Base-by-base conservation (phyloP, 2,797 vertebrate genomes). In the Sebastes hopkinsi region DNA sequence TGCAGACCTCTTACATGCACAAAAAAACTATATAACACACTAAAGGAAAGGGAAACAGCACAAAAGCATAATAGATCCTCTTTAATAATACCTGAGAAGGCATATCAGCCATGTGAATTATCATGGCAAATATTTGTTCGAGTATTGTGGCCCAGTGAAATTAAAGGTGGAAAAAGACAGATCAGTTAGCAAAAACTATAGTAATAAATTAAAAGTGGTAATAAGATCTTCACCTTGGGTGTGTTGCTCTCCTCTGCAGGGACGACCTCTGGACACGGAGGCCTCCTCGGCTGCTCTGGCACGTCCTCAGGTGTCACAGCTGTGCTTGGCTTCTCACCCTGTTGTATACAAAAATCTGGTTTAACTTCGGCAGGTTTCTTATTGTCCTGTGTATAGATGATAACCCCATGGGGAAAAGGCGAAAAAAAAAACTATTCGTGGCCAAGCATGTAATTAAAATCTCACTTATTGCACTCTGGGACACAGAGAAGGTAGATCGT, bases 311-410 rank as follows among this genome's bases (percentile, higher is more conserved):
- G 78, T 60, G 69, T 84, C 66, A 66, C 67, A 18, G 80, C 77
- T 50, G 88, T 38, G 67, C 80, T 90, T n/a, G 69, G 84, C 75
- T 87, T 91, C 80, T 93, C 93, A 34, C 5, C 85, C 92, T 92
- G 89, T 54, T 75, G 55, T 7, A 32, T 9, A 82, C 16, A 92
- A 80, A 77, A 59, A 82, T 38, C 25, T 38, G 42, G 5, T 81
- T 83, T 74, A 73, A 83, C 34, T 68, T 20, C 0, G 7, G 16
- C 46, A 27, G 65, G 12, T 20, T 67, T 80, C 5, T 62, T 67
- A 11, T 27, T 74, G 36, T 69, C 50, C 65, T 8, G 23, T 8
- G 27, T 34, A 25, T 7, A 27, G 1, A 83, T 14, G 20, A 52
- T 42, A 55, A 70, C 12, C 54, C 25, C n/a, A 20, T 23, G 30